Conservation (phyloP, 1,140 invertebrate genomes). For the Lanistes nyassanus region DNA sequence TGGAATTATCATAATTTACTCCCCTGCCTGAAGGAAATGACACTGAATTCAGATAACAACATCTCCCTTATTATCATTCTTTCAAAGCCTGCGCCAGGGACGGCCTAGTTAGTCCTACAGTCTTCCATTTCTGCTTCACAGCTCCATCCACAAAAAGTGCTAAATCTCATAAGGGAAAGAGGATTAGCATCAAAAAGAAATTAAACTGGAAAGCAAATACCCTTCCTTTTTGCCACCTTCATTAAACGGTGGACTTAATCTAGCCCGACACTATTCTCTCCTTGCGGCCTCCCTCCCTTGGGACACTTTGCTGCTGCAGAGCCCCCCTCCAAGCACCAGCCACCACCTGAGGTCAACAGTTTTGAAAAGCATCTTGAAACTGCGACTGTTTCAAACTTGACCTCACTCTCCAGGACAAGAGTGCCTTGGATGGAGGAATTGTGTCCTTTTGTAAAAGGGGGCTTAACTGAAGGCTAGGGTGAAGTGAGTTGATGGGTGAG, state of each 20-base stretch:
- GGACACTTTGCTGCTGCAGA: too few relatives aligned
- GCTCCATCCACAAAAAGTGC: neutral
- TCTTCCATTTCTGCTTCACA: neutral
- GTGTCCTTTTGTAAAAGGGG: too few relatives aligned
- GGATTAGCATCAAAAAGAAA: slow-evolving; percentile 11
- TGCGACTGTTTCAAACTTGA: too few relatives aligned
- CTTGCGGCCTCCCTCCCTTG: too few relatives aligned
- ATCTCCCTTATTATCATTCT: slow-evolving; percentile 11
- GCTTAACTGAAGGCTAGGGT: too few relatives aligned
- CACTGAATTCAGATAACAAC: neutral
- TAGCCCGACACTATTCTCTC: neutral
- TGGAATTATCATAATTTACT: slow-evolving; percentile 10
- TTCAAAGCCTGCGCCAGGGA: neutral
- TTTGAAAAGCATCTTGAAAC: too few relatives aligned
- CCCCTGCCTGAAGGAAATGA: neutral
- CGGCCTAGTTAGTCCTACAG: neutral
- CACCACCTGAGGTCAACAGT: too few relatives aligned
- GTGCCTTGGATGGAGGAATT: too few relatives aligned
- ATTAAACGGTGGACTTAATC: slow-evolving; percentile 1
- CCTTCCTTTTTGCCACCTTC: neutral
- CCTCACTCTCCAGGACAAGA: too few relatives aligned
- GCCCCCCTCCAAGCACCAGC: too few relatives aligned
- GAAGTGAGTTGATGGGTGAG: too few relatives aligned
- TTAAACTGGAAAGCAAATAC: slow-evolving; percentile 13
- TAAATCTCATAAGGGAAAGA: slow-evolving; percentile 10